phyloP scores from a whole-genome alignment of 2,888 invertebrate genomes.

The Clistopyga incitator region DNA sequence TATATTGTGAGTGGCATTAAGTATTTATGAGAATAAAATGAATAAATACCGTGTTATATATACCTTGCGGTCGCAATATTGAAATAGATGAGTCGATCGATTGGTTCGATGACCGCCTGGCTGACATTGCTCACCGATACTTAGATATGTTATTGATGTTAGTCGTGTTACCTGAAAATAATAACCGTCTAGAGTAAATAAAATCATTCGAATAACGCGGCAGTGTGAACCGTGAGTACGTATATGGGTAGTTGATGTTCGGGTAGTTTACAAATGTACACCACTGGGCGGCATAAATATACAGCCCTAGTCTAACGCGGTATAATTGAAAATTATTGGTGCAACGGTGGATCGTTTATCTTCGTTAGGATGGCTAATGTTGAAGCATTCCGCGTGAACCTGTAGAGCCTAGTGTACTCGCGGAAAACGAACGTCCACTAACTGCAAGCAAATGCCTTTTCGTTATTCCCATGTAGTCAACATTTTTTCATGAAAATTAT shows the following conservation, averaged over 20 bases:
- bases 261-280: slow-evolving; percentile 35
- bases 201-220: too few species aligned
- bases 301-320: slow-evolving; percentile 66
- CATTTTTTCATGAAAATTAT: too few species aligned
- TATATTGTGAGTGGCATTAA: too few species aligned
- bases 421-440: slow-evolving; percentile 5
- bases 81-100: too few species aligned
- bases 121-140: too few species aligned
- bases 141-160: too few species aligned
- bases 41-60: too few species aligned
- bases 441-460: background rate
- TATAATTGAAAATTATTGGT: slow-evolving; percentile 77
- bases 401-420: slow-evolving; percentile 18
- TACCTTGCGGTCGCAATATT: too few species aligned
- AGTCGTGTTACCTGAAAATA: too few species aligned
- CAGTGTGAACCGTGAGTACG: background rate
- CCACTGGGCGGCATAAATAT: slow-evolving; percentile 59
- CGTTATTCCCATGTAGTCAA: background rate
- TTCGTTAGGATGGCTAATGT: slow-evolving; percentile 72
- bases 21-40: too few species aligned
- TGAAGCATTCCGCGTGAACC: slow-evolving; percentile 52
- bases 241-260: background rate
- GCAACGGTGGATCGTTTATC: slow-evolving; percentile 72
- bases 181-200: too few species aligned
- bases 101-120: too few species aligned